Evolutionary conservation across 2,888 invertebrate genomes (phyloP).

Genomic region (Heliothis peltigera): DNA sequence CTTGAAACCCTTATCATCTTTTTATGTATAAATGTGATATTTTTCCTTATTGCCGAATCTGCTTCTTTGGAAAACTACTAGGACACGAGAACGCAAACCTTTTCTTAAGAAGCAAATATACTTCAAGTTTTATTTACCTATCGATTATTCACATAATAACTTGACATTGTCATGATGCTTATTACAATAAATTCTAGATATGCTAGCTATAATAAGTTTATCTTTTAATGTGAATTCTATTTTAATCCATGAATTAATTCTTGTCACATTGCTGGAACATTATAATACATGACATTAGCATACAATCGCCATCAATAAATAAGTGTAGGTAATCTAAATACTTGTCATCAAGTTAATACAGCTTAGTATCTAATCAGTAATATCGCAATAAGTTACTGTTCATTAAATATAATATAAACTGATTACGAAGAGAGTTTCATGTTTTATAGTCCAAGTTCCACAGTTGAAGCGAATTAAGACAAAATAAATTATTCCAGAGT

Average conservation of each 20-base stretch:
- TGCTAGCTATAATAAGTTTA: conserved; percentile 30
- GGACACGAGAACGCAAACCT: background rate
- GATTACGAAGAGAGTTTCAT: too few relatives aligned
- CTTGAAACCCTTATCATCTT: background rate
- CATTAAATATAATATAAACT: background rate
- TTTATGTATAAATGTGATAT: background rate
- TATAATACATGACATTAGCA: conserved; percentile 47
- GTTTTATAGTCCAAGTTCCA: background rate
- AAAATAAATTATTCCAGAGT: too few relatives aligned
- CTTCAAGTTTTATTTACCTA: conserved; percentile 1
- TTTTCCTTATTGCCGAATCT: background rate
- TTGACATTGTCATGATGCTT: conserved; percentile 38
- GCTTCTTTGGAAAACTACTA: background rate
- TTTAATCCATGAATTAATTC: conserved; percentile 45
- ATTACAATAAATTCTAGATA: conserved; percentile 37
- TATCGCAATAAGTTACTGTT: background rate
- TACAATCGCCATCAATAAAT: conserved; percentile 53
- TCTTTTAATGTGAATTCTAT: conserved; percentile 42
- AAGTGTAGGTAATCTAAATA: conserved; percentile 7
- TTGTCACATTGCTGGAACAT: conserved; percentile 30
- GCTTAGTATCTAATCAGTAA: conserved; percentile 2
- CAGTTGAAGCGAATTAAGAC: too few relatives aligned
- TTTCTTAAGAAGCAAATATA: conserved; percentile 15
- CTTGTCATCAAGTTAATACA: conserved; percentile 10
- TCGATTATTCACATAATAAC: conserved; percentile 5